Conservation (phyloP, 2,113 vertebrate genomes). For the Calyptomena viridis region DNA sequence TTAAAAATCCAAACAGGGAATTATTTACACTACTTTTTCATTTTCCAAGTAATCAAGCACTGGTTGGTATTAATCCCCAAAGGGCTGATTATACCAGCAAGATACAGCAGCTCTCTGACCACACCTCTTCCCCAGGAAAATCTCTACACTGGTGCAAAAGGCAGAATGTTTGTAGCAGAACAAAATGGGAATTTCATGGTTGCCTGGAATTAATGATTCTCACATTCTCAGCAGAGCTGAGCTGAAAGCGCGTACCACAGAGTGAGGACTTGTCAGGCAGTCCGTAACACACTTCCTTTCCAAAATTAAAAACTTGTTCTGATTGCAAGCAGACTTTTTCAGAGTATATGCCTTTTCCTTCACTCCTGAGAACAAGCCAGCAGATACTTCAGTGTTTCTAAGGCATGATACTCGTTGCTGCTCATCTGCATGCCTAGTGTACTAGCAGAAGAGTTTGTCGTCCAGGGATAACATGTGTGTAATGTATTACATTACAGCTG, state of each 20-base stretch:
- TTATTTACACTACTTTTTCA: constrained; percentile 20
- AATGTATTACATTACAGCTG: neutral
- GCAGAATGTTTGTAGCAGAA: neutral
- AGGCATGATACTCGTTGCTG: neutral
- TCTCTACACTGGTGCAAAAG: neutral
- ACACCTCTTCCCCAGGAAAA: neutral
- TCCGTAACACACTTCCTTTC: neutral
- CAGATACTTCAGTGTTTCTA: neutral
- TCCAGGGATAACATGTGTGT: constrained; percentile 20
- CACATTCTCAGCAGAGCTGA: neutral
- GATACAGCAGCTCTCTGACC: constrained; percentile 22
- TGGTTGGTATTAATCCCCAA: constrained; percentile 6
- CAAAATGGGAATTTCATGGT: neutral
- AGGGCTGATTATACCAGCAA: constrained; percentile 21
- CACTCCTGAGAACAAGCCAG: neutral
- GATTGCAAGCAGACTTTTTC: constrained; percentile 5
- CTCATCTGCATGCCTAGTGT: constrained; percentile 12
- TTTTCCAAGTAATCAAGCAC: constrained; percentile 13
- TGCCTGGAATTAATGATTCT: neutral
- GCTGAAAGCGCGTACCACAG: neutral
- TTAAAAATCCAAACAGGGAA: neutral
- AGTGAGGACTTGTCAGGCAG: neutral
- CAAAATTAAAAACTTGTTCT: neutral
- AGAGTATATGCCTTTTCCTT: neutral
- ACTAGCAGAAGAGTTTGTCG: neutral